Conservation (phyloP, 2,113 vertebrate species). For the Panthera tigris region DNA sequence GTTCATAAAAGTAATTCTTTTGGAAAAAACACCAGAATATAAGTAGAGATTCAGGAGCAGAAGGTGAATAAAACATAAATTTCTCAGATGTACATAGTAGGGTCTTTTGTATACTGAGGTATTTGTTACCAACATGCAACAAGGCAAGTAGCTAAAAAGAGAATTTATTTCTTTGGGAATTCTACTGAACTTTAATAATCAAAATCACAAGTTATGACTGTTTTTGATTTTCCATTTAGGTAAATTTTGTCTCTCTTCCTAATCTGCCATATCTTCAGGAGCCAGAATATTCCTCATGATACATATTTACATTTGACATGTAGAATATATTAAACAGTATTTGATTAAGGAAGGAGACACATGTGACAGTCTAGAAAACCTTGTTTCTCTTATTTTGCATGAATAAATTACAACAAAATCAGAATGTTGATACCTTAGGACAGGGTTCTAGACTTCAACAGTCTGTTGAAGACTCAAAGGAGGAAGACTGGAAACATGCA, state of each 20-base stretch:
- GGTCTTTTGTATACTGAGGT: not conserved
- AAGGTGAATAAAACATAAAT: not conserved
- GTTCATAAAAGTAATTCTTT: not conserved
- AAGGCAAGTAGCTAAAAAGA: not conserved
- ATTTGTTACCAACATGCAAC: not conserved
- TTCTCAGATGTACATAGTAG: not conserved
- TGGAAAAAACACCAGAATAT: not conserved
- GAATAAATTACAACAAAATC: constrained; percentile 4
- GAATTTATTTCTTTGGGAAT: not conserved
- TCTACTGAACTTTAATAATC: not conserved
- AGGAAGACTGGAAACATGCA: not conserved
- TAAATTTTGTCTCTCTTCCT: constrained; percentile 19
- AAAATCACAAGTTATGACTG: not conserved
- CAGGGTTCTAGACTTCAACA: not conserved
- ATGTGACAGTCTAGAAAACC: not conserved
- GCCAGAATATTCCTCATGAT: not conserved
- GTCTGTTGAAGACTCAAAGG: not conserved
- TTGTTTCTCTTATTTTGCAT: not conserved
- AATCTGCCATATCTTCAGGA: not conserved
- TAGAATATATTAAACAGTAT: not conserved
- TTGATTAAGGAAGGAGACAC: not conserved
- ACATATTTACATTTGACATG: not conserved
- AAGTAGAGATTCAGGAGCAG: not conserved
- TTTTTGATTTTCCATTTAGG: not conserved
- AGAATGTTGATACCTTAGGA: not conserved